Percentiles rank a stretch among this genome's conserved stretches.
Evolutionary conservation across 1,140 invertebrate species (phyloP).

Genomic region (Mylabris phalerata): DNA sequence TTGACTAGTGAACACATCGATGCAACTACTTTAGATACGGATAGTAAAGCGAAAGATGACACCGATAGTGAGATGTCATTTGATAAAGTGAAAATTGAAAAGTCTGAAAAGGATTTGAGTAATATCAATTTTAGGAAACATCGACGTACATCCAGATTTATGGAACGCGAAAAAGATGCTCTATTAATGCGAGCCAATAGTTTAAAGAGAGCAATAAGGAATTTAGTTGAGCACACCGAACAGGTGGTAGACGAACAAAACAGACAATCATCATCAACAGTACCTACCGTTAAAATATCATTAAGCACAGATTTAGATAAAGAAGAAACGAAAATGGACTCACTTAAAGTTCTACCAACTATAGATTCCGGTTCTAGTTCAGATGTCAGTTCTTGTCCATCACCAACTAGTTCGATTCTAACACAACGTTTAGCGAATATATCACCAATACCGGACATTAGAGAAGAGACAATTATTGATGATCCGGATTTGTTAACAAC

Average conservation of each 20-base stretch:
- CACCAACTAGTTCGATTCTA: slow-evolving; percentile 49
- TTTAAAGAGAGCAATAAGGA: slow-evolving; percentile 79
- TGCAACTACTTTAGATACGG: slow-evolving; percentile 26
- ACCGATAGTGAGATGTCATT: slow-evolving; percentile 41
- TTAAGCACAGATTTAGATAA: slow-evolving; percentile 31
- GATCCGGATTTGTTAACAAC: slow-evolving; percentile 34
- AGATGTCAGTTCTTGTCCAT: slow-evolving; percentile 54
- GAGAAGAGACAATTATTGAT: slow-evolving; percentile 57
- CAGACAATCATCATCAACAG: slow-evolving; percentile 30
- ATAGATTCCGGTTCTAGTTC: slow-evolving; percentile 43
- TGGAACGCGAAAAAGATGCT: slow-evolving; percentile 47
- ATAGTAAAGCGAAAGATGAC: slow-evolving; percentile 29
- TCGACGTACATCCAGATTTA: slow-evolving; percentile 40
- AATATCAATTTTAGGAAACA: slow-evolving; percentile 41
- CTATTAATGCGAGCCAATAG: slow-evolving; percentile 64
- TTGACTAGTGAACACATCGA: slow-evolving; percentile 52
- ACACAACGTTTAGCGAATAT: slow-evolving; percentile 48
- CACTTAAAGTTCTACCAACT: slow-evolving; percentile 41
- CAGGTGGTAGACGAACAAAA: slow-evolving; percentile 54
- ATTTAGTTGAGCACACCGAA: slow-evolving; percentile 76
- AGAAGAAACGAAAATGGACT: slow-evolving; percentile 30
- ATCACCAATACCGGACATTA: slow-evolving; percentile 60
- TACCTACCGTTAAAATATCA: slow-evolving; percentile 35
- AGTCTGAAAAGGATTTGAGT: slow-evolving; percentile 38
- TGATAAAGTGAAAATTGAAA: slow-evolving; percentile 35